These are phyloP conservation scores for Mesocricetus auratus DNA, from an alignment of 2,113 vertebrate species.

Conservation along the genomic window DNA sequence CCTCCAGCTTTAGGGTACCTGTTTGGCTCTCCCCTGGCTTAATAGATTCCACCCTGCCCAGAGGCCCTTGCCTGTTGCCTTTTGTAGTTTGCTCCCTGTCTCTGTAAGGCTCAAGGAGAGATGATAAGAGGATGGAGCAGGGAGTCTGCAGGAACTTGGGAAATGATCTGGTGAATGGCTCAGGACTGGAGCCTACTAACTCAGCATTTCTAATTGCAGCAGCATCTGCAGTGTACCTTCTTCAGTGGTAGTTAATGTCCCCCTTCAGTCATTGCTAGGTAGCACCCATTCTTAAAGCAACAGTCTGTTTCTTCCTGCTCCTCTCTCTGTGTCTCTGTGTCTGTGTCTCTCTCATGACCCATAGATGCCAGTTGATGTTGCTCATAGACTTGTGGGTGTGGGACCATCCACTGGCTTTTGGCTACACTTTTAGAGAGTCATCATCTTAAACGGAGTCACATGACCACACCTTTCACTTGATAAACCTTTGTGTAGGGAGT, in stretches of 20 bases:
- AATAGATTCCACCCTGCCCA: neutral
- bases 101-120: neutral
- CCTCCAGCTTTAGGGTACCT: neutral
- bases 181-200: neutral
- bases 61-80: neutral
- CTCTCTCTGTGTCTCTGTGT: neutral
- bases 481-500: constrained; percentile 63
- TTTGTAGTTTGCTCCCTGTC: neutral
- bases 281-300: neutral
- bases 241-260: neutral
- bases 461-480: constrained; percentile 12
- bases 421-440: neutral
- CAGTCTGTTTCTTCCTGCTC: neutral
- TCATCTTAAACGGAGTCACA: constrained; percentile 9
- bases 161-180: neutral
- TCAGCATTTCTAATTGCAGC: neutral
- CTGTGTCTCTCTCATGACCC: neutral
- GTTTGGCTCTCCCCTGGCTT: neutral
- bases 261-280: rapidly evolving
- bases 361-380: neutral
- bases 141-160: neutral
- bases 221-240: neutral
- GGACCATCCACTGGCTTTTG: neutral
- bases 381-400: neutral
- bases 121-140: neutral